phyloP scores from a whole-genome alignment of 2,113 vertebrate genomes.

The Pelobates fuscus region DNA sequence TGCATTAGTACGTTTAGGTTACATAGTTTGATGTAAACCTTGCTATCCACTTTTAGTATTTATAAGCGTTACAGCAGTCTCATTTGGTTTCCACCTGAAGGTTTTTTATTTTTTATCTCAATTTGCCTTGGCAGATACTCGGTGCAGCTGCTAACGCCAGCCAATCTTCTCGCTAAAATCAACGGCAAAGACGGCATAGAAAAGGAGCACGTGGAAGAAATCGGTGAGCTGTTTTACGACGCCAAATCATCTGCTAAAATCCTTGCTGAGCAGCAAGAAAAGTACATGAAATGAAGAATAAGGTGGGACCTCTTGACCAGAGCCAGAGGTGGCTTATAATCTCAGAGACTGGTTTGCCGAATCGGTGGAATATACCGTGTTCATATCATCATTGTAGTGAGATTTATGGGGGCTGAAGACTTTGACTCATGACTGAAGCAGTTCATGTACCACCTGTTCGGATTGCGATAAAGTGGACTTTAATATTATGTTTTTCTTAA shows the following conservation, averaged over 20 bases:
- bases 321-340: neutral
- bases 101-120: too few species aligned
- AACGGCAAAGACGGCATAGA: constrained; percentile 94
- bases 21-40: too few species aligned
- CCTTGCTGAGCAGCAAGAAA: constrained; percentile 94
- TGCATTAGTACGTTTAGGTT: too few species aligned
- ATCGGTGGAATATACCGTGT: too few species aligned
- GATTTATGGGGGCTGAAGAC: too few species aligned
- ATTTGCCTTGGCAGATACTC: constrained; percentile 93
- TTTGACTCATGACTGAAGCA: too few species aligned
- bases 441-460: too few species aligned
- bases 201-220: constrained; percentile 95
- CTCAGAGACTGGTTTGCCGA: too few species aligned
- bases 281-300: constrained; percentile 89
- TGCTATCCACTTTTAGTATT: too few species aligned
- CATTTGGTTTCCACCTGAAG: neutral
- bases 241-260: constrained; percentile 98
- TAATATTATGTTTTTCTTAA: neutral
- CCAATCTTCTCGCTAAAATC: constrained; percentile 88
- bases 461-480: neutral
- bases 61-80: neutral
- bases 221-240: constrained; percentile 97
- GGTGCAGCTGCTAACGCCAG: constrained; percentile 91
- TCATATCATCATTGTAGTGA: too few species aligned
- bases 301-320: neutral